Evolutionary conservation across 2,888 invertebrate genomes (phyloP).

Genomic region (Cylloceria caligata): DNA sequence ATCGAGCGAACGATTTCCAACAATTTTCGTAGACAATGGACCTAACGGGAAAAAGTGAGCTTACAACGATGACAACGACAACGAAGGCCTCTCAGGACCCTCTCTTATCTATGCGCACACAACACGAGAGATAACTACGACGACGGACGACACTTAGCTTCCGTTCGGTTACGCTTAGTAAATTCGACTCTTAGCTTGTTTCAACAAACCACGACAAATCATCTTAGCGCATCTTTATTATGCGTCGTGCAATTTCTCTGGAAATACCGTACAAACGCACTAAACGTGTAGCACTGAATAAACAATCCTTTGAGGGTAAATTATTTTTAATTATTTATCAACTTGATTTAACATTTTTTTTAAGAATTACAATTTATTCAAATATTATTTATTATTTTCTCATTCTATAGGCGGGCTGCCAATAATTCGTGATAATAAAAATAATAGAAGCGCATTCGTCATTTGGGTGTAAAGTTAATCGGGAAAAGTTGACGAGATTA

Average conservation of each 20-base stretch:
- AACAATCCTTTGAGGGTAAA: not conserved
- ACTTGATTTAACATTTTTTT: too few relatives aligned
- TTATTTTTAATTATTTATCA: too few relatives aligned
- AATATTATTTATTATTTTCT: not conserved
- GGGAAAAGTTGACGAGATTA: slow-evolving; percentile 46
- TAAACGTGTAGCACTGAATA: slow-evolving; percentile 27
- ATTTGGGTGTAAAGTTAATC: not conserved
- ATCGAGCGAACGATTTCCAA: slow-evolving; percentile 46
- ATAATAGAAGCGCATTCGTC: not conserved
- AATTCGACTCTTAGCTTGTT: slow-evolving; percentile 62
- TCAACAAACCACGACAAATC: slow-evolving; percentile 66
- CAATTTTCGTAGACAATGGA: slow-evolving; percentile 61
- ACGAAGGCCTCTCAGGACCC: not conserved
- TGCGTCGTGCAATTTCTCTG: slow-evolving; percentile 28
- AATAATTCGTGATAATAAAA: not conserved
- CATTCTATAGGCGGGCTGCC: not conserved
- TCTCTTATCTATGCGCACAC: slow-evolving; percentile 7
- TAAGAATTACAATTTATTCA: too few relatives aligned
- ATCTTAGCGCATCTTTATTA: slow-evolving; percentile 66
- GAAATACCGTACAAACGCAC: slow-evolving; percentile 43
- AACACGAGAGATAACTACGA: slow-evolving; percentile 16
- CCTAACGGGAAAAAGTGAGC: slow-evolving; percentile 45
- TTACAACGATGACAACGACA: slow-evolving; percentile 17
- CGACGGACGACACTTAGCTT: slow-evolving; percentile 50
- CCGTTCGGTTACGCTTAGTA: slow-evolving; percentile 67